Percentiles rank a stretch among this genome's conserved stretches.
phyloP scores from a whole-genome alignment of 2,113 vertebrate genomes.

The Xyliphius kryptos region DNA sequence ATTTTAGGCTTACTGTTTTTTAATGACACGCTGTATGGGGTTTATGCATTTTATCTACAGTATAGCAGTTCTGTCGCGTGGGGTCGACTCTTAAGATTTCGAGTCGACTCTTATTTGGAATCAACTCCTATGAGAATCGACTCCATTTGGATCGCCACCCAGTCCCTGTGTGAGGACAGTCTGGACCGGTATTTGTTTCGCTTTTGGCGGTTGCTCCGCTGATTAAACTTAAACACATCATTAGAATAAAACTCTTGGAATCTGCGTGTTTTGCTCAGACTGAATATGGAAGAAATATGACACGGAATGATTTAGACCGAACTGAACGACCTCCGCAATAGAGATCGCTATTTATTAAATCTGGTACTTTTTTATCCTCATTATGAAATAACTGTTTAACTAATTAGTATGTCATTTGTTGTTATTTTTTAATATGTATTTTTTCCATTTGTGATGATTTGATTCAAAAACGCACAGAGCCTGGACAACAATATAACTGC shows the following conservation, averaged over 20 bases:
- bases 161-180: constrained; percentile 27
- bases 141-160: background rate
- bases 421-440: background rate
- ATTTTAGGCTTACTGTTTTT: no score
- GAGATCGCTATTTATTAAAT: constrained; percentile 43
- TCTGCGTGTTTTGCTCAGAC: background rate
- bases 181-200: constrained; percentile 37
- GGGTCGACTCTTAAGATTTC: background rate
- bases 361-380: constrained; percentile 17
- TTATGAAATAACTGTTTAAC: background rate
- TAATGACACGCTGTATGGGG: no score
- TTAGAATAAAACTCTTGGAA: no score
- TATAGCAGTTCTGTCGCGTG: background rate
- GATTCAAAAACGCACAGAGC: no score
- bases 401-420: background rate
- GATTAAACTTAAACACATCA: constrained; percentile 15
- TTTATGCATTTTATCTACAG: no score
- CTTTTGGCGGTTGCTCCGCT: constrained; percentile 39
- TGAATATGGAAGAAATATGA: constrained; percentile 8
- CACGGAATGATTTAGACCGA: constrained; percentile 11
- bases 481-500: no score
- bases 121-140: background rate
- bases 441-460: constrained; percentile 1
- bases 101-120: background rate
- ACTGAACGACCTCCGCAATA: constrained; percentile 53